Evolutionary conservation across 2,888 invertebrate species (phyloP).

Genomic region (Tenthredo distinguenda): DNA sequence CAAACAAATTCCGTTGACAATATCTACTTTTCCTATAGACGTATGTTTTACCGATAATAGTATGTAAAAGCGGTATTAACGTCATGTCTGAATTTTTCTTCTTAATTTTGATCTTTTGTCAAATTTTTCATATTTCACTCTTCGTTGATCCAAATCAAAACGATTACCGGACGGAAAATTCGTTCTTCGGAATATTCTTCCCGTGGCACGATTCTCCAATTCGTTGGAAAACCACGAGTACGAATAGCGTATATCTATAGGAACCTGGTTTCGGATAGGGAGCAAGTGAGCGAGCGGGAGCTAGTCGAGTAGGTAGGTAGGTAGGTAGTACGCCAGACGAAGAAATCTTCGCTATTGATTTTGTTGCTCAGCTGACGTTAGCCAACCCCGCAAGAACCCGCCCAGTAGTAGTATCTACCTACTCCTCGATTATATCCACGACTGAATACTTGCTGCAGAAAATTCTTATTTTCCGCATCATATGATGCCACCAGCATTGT

Average conservation of each 20-base stretch:
- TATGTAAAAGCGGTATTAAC: too few relatives aligned
- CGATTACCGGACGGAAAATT: too few relatives aligned
- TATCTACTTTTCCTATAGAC: not conserved
- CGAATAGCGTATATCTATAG: not conserved
- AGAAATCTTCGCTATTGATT: slow-evolving; percentile 49
- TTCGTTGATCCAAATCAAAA: too few relatives aligned
- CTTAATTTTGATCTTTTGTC: not conserved
- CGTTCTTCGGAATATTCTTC: too few relatives aligned
- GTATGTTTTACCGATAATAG: too few relatives aligned
- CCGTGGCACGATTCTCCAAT: too few relatives aligned
- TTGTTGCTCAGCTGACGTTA: slow-evolving; percentile 41
- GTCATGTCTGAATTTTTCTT: not conserved
- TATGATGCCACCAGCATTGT: not conserved
- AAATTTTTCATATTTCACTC: not conserved
- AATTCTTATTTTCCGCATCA: not conserved
- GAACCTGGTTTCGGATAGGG: not conserved
- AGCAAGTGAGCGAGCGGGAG: not conserved
- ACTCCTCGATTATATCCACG: not conserved
- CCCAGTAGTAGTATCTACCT: not conserved
- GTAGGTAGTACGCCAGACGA: slow-evolving; percentile 45
- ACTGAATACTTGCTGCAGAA: not conserved
- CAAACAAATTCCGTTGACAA: too few relatives aligned
- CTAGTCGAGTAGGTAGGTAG: not conserved
- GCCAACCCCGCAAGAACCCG: slow-evolving; percentile 27
- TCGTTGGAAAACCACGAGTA: too few relatives aligned